Base-by-base conservation (phyloP, 1,140 invertebrate genomes). In the Calephelis nemesis region DNA sequence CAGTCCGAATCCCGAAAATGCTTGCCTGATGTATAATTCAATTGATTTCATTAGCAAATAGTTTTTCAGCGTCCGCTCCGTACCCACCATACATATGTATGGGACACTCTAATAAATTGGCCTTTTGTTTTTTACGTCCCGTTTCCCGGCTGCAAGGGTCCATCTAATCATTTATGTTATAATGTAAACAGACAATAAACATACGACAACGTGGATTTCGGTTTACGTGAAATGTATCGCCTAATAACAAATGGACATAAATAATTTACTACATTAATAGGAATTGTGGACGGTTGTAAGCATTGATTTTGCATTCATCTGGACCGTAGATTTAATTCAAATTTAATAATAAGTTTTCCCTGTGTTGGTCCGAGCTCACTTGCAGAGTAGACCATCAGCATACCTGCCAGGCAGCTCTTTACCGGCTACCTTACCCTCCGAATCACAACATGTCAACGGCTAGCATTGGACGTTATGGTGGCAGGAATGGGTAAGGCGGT, bases 11-110 rank as follows among this genome's bases (percentile, higher is more conserved):
- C 58, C 63, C 11, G 54, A 62, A 47, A 47, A 39, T 62, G 54
- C 10, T n/a, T 15, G 19, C 5, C 47, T 49, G n/a, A 48, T 62
- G 54, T 60, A 48, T 62, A 48, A 68, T 68, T 68, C 66, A 68
- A 47, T 62, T 58, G 58, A 62, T 68, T 68, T 62, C 58, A 58
- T 45, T 67, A 67, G 65, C 30, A 50, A 60, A 50, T 65, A 65
- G 48, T 65, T 65, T 65, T 65, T 65, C 63, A 65, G 45, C 30
- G 63, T 50, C 63, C 49, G 54, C 54, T 4, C 54, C 52, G 54
- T 0, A 39, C 9, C 30, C 47, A 47, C 9, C 63, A 64, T 64
- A 64, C 62, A 64, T 64, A 64, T 64, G 47, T 50, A 64, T 64
- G 19, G 47, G 47, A 47, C 47, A 49, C 63, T 64, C 63, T 64